Evolutionary conservation across 2,888 invertebrate species (phyloP), one percentile per base, ranked within the genome.

Genomic region (Epinotia bilunana): DNA sequence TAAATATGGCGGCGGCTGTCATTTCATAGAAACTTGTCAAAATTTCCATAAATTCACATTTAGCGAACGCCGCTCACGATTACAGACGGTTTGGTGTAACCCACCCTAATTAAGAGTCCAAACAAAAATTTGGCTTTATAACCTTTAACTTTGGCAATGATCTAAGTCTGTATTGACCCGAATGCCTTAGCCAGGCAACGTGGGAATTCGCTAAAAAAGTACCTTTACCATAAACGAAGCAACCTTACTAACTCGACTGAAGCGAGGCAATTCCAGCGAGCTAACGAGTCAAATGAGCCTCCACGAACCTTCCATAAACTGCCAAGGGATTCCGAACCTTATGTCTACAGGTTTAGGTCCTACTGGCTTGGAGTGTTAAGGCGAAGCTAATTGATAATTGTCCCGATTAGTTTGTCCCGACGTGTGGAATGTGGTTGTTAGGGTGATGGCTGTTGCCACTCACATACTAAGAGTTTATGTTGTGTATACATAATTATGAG

Each of bases 381-480:
- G 57, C 39, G 28, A 53, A 53, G 65, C 23, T 60, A 69, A 69
- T 69, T 69, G 69, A 69, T 69, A 69, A 58, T 60, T 69, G 60
- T 60, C n/a, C 69, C 60, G 69, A 69, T 69, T 69, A 46, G 69
- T 46, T 69, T 60, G 69, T 69, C 33, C 23, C 16, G 23, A 13
- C 61, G 23, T 23, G 18, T 57, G 57, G 57, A 57, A 57, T 20
- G 57, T 20, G 20, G 57, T 57, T n/a, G n/a, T 57, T 11, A 5
- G 49, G 4, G 49, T 16, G 16, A 7, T 53, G 16, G 16, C 49
- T 53, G 49, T 53, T 53, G 6, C 16, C 49, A 53, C n/a, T 53
- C 53, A 53, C n/a, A 53, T 53, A 16, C n/a, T 7, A 53, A n/a
- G 53, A 5, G 49, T 49, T 49, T 49, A 16, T 4, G 5, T 2